Percentiles rank a stretch among this genome's conserved stretches.
These are phyloP conservation scores for Agrochola macilenta DNA, from an alignment of 2,888 invertebrate genomes.

Conservation along the genomic window DNA sequence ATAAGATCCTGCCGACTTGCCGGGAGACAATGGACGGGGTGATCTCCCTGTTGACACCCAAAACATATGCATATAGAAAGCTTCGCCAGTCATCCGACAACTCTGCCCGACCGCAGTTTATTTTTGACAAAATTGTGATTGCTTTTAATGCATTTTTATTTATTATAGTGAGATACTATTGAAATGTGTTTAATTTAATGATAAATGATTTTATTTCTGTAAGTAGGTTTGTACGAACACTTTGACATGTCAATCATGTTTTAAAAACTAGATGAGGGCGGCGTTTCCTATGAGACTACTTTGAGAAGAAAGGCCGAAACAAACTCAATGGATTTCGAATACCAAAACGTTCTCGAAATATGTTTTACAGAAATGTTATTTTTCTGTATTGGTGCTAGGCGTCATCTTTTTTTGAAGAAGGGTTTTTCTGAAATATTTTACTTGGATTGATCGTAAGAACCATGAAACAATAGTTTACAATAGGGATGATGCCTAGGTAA, in stretches of 20 bases:
- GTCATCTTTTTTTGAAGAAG: not conserved
- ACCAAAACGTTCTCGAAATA: not conserved
- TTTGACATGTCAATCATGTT: no score
- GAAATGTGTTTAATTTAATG: constrained; percentile 19
- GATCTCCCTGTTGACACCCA: constrained; percentile 69
- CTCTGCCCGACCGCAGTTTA: not conserved
- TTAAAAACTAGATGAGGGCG: no score
- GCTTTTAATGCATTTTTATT: constrained; percentile 73
- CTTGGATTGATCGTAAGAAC: not conserved
- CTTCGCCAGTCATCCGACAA: not conserved
- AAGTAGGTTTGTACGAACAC: no score
- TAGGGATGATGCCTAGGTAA: no score
- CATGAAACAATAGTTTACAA: not conserved
- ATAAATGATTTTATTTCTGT: no score
- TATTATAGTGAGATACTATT: constrained; percentile 75
- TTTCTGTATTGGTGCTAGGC: not conserved
- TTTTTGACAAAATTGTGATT: constrained; percentile 68
- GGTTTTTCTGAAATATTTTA: not conserved
- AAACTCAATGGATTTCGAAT: no score
- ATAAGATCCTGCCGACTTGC: constrained; percentile 91
- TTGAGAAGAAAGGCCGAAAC: no score
- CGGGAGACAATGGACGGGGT: constrained; percentile 91
- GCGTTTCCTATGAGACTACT: no score
- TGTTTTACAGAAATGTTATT: not conserved
- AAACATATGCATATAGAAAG: not conserved